These are phyloP conservation scores for Sebastes schlegelii DNA, from an alignment of 2,113 vertebrate species.

Conservation along the genomic window DNA sequence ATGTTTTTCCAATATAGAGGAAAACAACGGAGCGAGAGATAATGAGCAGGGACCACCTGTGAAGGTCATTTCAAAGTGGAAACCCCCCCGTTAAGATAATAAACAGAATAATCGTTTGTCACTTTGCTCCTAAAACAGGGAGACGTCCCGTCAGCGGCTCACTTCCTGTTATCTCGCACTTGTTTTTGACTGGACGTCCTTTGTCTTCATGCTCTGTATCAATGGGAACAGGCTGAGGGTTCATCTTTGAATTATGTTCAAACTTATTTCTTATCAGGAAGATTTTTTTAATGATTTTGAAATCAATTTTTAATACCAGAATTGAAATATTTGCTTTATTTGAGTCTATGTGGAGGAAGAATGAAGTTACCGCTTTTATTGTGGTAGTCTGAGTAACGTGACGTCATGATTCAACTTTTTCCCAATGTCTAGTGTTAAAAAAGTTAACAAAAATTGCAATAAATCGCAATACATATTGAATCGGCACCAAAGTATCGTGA, in stretches of 20 bases:
- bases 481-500: no score
- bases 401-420: no score
- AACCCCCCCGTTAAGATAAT: conserved; percentile 71
- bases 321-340: no score
- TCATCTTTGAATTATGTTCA: neutral
- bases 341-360: no score
- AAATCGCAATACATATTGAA: no score
- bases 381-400: no score
- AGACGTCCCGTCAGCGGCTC: conserved; percentile 29
- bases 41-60: conserved; percentile 77
- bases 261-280: conserved; percentile 10
- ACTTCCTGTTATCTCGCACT: conserved; percentile 75
- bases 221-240: neutral
- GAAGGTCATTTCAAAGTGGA: conserved; percentile 74
- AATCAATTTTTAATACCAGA: no score
- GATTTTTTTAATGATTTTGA: no score
- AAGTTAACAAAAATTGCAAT: no score
- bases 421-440: no score
- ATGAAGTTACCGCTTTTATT: no score
- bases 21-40: conserved; percentile 70
- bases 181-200: conserved; percentile 49
- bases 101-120: conserved; percentile 68
- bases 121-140: conserved; percentile 51
- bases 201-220: neutral
- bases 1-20: conserved; percentile 70